Evolutionary conservation across 2,888 invertebrate genomes (phyloP), one percentile per base, ranked within the genome.

Genomic region (Ceratothoa steindachneri): DNA sequence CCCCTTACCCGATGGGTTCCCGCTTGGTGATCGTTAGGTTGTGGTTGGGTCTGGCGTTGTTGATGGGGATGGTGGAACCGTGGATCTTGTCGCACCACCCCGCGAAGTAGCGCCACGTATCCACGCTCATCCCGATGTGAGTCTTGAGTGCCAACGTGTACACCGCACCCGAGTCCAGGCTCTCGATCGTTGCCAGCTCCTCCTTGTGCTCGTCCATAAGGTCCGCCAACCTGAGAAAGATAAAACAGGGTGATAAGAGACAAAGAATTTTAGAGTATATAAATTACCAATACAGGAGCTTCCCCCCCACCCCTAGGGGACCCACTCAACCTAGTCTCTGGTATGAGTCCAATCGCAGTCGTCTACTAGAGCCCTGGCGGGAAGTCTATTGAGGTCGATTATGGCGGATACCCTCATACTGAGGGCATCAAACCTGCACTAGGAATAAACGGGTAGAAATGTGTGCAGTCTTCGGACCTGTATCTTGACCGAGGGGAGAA

Each of bases 51-150:
- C 96, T 87, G 0, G 97, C 95, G 82, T 97, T 92, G 82, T 89
- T 92, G 71, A 97, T 93, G 0, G 97, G 97, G 81, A 97, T 93
- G 0, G 95, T 95, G 15, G 89, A 86, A 0, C 97, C 97, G 83
- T 93, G 92, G 72, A 95, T 96, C 85, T 97, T 97, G 85, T 97
- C 97, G 82, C 93, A 91, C 94, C 97, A 97, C 2, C 96, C 97
- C 2, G 96, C 97, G 85, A 95, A 97, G 85, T 97, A 97, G 52
- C 93, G 87, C 93, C 96, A 97, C 0, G 95, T 95, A 83, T 97
- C 96, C 69, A 97, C 95, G 19, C 96, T 96, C 97, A 98, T 97
- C 72, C 97, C 97, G 3, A 98, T 88, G 85, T 97, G 97, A 0
- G 97, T 97, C 84, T 98, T 98, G 19, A 97, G 84, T 0, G 97